These are phyloP conservation scores for Sitodiplosis mosellana DNA, from an alignment of 1,140 invertebrate species.

Conservation along the genomic window DNA sequence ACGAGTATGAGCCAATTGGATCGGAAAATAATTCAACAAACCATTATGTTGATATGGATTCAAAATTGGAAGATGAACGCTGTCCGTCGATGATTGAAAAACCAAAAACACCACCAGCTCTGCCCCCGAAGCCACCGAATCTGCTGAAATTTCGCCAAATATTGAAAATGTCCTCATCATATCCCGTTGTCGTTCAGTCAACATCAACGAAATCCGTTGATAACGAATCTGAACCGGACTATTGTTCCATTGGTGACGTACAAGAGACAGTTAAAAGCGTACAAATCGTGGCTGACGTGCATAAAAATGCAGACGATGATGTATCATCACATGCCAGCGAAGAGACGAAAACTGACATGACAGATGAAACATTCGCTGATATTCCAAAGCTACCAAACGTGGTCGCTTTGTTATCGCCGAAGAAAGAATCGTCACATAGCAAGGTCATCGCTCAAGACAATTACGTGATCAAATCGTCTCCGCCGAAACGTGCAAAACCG, in stretches of 20 bases:
- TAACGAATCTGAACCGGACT: constrained; percentile 27
- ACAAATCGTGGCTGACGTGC: constrained; percentile 19
- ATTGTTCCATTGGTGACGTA: constrained; percentile 32
- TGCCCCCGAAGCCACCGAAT: constrained; percentile 42
- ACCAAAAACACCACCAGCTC: constrained; percentile 28
- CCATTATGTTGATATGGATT: constrained; percentile 30
- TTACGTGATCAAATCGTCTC: constrained; percentile 18
- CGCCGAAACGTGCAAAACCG: constrained; percentile 6
- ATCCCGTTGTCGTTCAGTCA: background rate
- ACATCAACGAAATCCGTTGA: background rate
- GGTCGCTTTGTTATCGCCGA: constrained; percentile 31
- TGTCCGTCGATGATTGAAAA: background rate
- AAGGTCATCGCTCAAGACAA: constrained; percentile 20
- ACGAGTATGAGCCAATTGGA: constrained; percentile 32
- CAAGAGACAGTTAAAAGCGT: constrained; percentile 17
- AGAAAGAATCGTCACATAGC: constrained; percentile 13
- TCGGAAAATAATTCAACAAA: constrained; percentile 18
- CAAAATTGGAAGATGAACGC: constrained; percentile 4
- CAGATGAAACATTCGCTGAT: constrained; percentile 25
- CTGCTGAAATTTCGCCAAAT: constrained; percentile 23
- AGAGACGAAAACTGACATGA: constrained; percentile 6
- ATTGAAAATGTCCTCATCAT: constrained; percentile 7
- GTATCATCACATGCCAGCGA: constrained; percentile 2
- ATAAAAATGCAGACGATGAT: constrained; percentile 16
- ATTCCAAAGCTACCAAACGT: constrained; percentile 34